Percentiles rank a stretch among this genome's conserved stretches.
Evolutionary conservation across 2,797 vertebrate species (phyloP).

Genomic region (Siniperca obscura): DNA sequence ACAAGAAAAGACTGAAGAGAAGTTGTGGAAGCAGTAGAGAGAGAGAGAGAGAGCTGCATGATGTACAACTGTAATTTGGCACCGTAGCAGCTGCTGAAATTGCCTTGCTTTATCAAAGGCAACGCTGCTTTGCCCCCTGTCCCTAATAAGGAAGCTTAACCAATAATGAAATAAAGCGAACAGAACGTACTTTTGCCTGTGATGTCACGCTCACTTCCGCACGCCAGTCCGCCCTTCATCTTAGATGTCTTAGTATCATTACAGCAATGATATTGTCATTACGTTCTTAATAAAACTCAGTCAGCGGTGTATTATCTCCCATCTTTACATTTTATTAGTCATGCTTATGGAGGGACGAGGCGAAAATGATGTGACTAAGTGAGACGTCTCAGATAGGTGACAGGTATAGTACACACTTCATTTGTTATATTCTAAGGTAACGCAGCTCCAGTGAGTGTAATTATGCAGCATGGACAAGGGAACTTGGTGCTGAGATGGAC

Average conservation of each 20-base stretch:
- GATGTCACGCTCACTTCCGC: constrained; percentile 78
- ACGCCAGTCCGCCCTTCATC: constrained; percentile 60
- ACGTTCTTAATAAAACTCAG: constrained; percentile 81
- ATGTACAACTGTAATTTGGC: constrained; percentile 86
- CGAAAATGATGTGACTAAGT: constrained; percentile 72
- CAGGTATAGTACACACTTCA: constrained; percentile 69
- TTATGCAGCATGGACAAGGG: constrained; percentile 49
- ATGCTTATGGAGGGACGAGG: constrained; percentile 75
- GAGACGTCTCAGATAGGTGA: constrained; percentile 73
- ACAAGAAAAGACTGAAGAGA: constrained; percentile 34
- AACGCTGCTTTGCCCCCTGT: constrained; percentile 56
- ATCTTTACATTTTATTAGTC: constrained; percentile 83
- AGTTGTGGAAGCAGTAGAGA: constrained; percentile 60
- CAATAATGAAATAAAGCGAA: constrained; percentile 81
- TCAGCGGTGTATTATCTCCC: constrained; percentile 72
- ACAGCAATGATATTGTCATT: constrained; percentile 69
- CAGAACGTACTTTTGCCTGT: constrained; percentile 71
- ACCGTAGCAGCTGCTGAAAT: constrained; percentile 80
- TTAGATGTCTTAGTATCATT: constrained; percentile 62
- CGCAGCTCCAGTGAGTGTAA: constrained; percentile 47
- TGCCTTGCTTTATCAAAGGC: constrained; percentile 86
- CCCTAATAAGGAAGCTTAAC: constrained; percentile 78
- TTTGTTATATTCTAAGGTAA: constrained; percentile 61
- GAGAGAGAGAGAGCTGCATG: constrained; percentile 74
- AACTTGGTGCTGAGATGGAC: constrained; percentile 44